phyloP scores from a whole-genome alignment of 2,888 invertebrate genomes.

The Graphium colonna region DNA sequence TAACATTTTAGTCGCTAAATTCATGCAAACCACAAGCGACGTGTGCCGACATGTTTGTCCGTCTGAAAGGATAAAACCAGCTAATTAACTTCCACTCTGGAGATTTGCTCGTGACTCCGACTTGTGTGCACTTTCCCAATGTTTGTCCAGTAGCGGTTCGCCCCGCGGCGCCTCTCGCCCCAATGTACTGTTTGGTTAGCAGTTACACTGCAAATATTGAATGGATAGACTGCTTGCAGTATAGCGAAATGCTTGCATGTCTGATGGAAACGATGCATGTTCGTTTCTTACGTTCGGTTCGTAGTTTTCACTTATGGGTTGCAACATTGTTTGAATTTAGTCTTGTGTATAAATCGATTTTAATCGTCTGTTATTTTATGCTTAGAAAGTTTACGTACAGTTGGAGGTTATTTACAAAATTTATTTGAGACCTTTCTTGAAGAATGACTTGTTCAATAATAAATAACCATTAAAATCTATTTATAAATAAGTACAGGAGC shows the following conservation, averaged over 20 bases:
- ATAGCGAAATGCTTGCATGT: not conserved
- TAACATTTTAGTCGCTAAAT: no score
- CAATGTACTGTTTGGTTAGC: slow-evolving; percentile 9
- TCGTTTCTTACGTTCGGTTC: no score
- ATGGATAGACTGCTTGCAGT: slow-evolving; percentile 4
- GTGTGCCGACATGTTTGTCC: slow-evolving; percentile 12
- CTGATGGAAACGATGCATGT: slow-evolving; percentile 1
- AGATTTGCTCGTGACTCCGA: slow-evolving; percentile 17
- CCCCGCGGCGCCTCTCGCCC: slow-evolving; percentile 11
- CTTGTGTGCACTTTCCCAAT: slow-evolving; percentile 13
- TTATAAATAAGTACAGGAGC: no score
- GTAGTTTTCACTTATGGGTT: no score
- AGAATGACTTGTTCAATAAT: no score
- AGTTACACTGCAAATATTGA: slow-evolving; percentile 20
- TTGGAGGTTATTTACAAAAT: no score
- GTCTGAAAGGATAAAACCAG: slow-evolving; percentile 21
- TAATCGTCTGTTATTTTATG: no score
- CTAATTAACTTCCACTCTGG: slow-evolving; percentile 24
- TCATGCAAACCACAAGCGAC: not conserved
- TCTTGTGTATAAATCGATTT: no score
- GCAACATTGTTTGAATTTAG: no score
- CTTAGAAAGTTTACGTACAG: no score
- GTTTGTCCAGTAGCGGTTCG: slow-evolving; percentile 19
- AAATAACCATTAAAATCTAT: no score
- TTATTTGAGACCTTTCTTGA: no score